Conservation (phyloP, 2,888 invertebrate genomes). For the Leptopterna dolabrata region DNA sequence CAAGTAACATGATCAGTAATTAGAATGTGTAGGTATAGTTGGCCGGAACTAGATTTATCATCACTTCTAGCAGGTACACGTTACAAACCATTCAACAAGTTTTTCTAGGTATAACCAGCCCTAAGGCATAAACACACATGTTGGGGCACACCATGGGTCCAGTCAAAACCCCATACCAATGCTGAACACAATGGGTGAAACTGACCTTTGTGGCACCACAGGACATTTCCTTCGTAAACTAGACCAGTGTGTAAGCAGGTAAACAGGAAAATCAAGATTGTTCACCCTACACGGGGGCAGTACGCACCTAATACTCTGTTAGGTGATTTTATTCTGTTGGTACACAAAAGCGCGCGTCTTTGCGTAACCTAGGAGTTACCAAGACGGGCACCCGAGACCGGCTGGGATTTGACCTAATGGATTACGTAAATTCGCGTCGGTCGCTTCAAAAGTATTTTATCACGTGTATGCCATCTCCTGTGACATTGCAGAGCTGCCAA, state of each 20-base stretch:
- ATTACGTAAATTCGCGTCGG: conserved; percentile 15
- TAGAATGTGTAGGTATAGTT: no score
- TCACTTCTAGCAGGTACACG: no score
- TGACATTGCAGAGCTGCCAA: neutral
- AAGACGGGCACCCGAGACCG: neutral
- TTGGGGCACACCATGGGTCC: no score
- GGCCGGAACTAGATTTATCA: no score
- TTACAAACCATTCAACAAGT: no score
- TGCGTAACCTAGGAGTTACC: conserved; percentile 4
- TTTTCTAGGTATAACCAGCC: no score
- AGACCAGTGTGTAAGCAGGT: neutral
- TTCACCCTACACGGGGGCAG: neutral
- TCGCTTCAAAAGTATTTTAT: neutral
- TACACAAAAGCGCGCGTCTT: conserved; percentile 7
- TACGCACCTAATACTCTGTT: neutral
- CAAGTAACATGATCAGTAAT: no score
- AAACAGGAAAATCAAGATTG: neutral
- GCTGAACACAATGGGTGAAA: neutral
- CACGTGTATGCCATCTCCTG: neutral
- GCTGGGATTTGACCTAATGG: conserved; percentile 8
- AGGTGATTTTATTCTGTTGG: conserved; percentile 24
- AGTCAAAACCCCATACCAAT: no score
- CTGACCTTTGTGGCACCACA: neutral
- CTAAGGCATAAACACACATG: no score
- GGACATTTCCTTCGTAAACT: neutral